These are phyloP conservation scores for Paracyprichromis sp. DNA, from an alignment of 2,113 vertebrate genomes.

Conservation along the genomic window DNA sequence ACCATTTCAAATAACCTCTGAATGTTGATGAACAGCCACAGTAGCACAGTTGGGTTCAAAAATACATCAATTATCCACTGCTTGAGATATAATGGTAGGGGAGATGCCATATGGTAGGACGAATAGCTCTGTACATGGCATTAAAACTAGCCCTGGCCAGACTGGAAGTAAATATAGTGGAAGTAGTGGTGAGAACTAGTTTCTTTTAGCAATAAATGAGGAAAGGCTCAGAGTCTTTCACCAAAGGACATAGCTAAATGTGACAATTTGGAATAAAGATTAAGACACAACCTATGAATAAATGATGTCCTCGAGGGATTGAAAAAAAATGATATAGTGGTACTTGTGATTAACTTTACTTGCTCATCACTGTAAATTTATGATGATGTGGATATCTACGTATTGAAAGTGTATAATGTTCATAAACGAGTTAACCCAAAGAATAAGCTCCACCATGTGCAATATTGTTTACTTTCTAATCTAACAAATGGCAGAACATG, in stretches of 20 bases:
- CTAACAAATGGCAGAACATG: not conserved
- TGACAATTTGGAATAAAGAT: not conserved
- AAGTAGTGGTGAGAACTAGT: not conserved
- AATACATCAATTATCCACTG: not conserved
- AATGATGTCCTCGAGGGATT: not conserved
- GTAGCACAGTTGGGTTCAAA: not conserved
- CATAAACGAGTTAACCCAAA: not conserved
- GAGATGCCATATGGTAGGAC: not conserved
- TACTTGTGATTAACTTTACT: not conserved
- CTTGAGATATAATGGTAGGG: not conserved
- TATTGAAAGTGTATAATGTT: not conserved
- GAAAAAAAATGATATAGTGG: not conserved
- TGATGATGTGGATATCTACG: not conserved
- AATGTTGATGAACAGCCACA: not conserved
- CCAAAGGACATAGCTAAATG: not conserved
- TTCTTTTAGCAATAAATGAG: not conserved
- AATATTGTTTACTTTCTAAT: not conserved
- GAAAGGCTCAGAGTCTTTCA: not conserved
- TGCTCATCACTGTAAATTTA: not conserved
- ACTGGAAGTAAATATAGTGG: not conserved
- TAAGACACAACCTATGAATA: not conserved
- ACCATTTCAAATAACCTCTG: not conserved
- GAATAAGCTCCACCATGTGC: not conserved
- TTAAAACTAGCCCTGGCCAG: not conserved
- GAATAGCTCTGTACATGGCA: not conserved